Base-by-base conservation (phyloP, 2,888 invertebrate species). In the Byasa hedistus region DNA sequence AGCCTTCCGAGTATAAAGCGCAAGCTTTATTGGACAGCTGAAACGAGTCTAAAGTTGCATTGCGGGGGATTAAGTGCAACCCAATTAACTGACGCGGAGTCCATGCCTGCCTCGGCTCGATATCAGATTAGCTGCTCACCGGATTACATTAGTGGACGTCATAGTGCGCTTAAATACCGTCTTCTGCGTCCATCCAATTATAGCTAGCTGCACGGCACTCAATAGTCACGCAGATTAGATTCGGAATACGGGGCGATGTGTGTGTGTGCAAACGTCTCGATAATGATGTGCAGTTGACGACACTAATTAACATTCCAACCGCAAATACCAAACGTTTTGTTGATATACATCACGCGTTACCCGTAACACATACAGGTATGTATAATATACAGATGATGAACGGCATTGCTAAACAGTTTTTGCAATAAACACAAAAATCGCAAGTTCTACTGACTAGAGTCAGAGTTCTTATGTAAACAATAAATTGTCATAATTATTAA, bases 81-180 rank as follows among this genome's bases (percentile, higher is more conserved):
- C 82, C 88, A 91, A 89, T 90, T 88, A 90, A 84, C 81, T 76
- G 75, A 80, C 79, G 79, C 77, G 75, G 80, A 84, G 83, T 83
- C 83, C 82, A 83, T 80, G 86, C 81, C 85, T 84, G 85, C 73
- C 78, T 79, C 79, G 79, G 73, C 78, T 85, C 86, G 83, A 87
- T 90, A 89, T 89, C 87, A 88, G 87, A 89, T 89, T 89, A 90
- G 86, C 81, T 82, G 77, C 82, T 81, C 76, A 75, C 82, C 77
- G 83, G 84, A 89, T 90, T 89, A 87, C 85, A 89, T 89, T 89
- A 82, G 78, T 81, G 82, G 78, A 81, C 83, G 81, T 82, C 82
- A 84, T 80, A 78, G 78, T 76, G 76, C 72, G 75, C 75, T 71
- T 72, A 76, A 72, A 70, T 73, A 75, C 78, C 70, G 68, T 72